A percentile compares a stretch with the other conserved stretches of the same genome.
Conservation (phyloP, 2,888 invertebrate genomes). For the Agonopterix alstromeriana region DNA sequence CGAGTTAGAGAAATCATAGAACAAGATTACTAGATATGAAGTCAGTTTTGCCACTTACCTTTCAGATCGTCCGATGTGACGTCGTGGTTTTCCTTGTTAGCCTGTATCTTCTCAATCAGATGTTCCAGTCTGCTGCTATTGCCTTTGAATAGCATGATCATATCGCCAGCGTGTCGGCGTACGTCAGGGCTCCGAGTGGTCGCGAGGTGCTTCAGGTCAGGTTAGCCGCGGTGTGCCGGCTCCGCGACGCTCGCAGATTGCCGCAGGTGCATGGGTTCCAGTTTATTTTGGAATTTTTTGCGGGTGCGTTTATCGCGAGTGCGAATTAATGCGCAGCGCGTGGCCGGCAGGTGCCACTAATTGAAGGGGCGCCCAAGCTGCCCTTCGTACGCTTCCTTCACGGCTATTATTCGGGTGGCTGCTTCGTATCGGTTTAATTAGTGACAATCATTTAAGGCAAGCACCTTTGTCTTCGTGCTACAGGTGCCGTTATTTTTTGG, state of each 20-base stretch:
- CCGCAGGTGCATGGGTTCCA: conserved; percentile 70
- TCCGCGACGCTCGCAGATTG: conserved; percentile 25
- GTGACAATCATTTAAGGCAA: conserved; percentile 34
- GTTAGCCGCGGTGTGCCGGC: conserved; percentile 11
- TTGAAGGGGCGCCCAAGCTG: conserved; percentile 56
- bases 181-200: background rate
- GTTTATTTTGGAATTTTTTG: conserved; percentile 67
- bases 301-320: conserved; percentile 54
- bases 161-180: conserved; percentile 21
- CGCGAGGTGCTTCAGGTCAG: conserved; percentile 12
- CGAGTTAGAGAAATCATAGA: too few relatives aligned
- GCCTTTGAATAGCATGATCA: conserved; percentile 90
- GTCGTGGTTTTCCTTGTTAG: conserved; percentile 85
- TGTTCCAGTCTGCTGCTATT: conserved; percentile 90
- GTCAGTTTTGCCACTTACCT: conserved; percentile 39
- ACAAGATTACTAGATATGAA: too few relatives aligned
- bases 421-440: conserved; percentile 50
- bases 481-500: conserved; percentile 30
- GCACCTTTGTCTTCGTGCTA: conserved; percentile 49
- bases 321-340: conserved; percentile 66
- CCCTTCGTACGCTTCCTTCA: conserved; percentile 56
- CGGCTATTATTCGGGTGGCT: conserved; percentile 69
- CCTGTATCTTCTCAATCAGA: conserved; percentile 91
- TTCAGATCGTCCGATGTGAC: conserved; percentile 69
- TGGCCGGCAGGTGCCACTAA: conserved; percentile 68